Conservation (phyloP, 2,113 vertebrate genomes). For the Microcebus murinus region DNA sequence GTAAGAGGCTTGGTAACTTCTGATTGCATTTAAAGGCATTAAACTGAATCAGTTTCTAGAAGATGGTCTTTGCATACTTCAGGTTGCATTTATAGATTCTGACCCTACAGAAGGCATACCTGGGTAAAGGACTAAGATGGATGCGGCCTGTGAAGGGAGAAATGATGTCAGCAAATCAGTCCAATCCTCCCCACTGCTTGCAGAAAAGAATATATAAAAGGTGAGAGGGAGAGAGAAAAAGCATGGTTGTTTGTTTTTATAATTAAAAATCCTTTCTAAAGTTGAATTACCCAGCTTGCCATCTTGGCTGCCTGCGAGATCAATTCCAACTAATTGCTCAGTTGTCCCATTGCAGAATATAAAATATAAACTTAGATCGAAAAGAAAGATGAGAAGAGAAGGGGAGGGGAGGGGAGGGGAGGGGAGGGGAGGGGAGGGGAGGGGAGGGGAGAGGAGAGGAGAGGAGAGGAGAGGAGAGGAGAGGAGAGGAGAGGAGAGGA, state of each 20-base stretch:
- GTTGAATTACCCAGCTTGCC: slow-evolving; percentile 7
- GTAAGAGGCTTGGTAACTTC: slow-evolving; percentile 62
- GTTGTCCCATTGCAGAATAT: not conserved
- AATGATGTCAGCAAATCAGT: not conserved
- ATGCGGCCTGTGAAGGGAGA: not conserved
- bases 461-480: not conserved
- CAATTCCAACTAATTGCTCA: not conserved
- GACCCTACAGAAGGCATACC: not conserved
- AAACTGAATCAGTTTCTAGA: slow-evolving; percentile 69
- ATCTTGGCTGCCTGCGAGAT: not conserved
- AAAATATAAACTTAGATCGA: not conserved
- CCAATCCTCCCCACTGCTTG: not conserved
- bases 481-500: not conserved
- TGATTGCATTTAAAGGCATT: slow-evolving; percentile 78
- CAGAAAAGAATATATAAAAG: not conserved
- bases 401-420: no score
- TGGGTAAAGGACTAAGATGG: not conserved
- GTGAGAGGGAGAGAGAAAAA: not conserved
- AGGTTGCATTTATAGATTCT: slow-evolving; percentile 33
- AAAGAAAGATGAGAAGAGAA: not conserved
- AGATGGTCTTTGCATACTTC: slow-evolving; percentile 50
- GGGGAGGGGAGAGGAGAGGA: not conserved
- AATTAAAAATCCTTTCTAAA: slow-evolving; percentile 40
- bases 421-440: not conserved
- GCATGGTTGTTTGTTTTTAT: not conserved